Base-by-base conservation (phyloP, 2,113 vertebrate species). In the Gambusia holbrooki region DNA sequence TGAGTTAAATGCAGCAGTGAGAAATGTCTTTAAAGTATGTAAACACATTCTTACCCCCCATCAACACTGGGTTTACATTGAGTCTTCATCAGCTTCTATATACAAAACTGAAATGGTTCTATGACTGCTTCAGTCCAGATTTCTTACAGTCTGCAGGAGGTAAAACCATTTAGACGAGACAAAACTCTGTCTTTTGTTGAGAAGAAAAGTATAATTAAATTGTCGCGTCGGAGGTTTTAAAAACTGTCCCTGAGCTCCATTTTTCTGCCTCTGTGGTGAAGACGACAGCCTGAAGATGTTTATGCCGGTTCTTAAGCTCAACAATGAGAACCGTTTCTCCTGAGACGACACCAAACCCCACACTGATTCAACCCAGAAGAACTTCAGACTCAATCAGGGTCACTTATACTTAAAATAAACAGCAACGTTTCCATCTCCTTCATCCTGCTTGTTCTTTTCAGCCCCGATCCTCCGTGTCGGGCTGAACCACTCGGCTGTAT, bases 361-460 rank as follows among this genome's bases (percentile, higher is more conserved):
- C 27, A 12, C 12, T 8, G 71, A 79, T 45, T 72, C 58, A 42
- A 67, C 71, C 28, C 61, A 58, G 28, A 64, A 15, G 37, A n/a
- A 33, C 35, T 11, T 60, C 13, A 9, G 8, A 42, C 66, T 40
- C 54, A 0, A 33, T 42, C 60, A 63, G 15, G 15, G 62, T 58
- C 10, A 58, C 51, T 58, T 58, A 58, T 2, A 37, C 22, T 25
- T 30, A 68, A 45, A 19, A 42, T 30, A 30, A 29, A 45, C n/a
- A 48, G 14, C 45, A 48, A 19, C 45, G 17, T 19, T 17, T 48
- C 45, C 45, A 7, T 48, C 45, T 48, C 45, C 45, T 48, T 45
- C 62, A 28, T 35, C n/a, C 22, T 29, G 15, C 22, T 11, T n/a
- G 12, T 32, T 3, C 32, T 48, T 64, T 37, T 33, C 32, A 17